Percentiles rank a stretch among this genome's conserved stretches.
Conservation (phyloP, 2,797 vertebrate genomes). For the Leontocebus nigricollis region DNA sequence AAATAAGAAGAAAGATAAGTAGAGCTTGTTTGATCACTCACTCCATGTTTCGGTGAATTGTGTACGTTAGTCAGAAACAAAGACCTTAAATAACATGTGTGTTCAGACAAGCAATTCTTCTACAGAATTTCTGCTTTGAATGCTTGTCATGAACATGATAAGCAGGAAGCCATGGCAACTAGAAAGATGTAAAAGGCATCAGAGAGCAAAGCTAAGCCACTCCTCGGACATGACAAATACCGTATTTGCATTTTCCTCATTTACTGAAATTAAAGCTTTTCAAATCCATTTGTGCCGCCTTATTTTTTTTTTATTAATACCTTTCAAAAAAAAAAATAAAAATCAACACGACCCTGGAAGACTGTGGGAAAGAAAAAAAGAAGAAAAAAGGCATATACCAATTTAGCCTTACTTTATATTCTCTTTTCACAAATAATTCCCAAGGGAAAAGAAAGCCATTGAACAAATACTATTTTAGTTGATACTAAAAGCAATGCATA, state of each 20-base stretch:
- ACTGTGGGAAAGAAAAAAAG: not conserved
- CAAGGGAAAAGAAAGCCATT: not conserved
- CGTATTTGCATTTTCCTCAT: constrained; percentile 18
- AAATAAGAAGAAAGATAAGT: constrained; percentile 24
- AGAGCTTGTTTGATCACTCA: constrained; percentile 38
- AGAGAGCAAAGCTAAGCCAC: not conserved
- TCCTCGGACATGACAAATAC: not conserved
- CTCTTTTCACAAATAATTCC: constrained; percentile 2
- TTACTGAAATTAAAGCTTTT: constrained; percentile 51
- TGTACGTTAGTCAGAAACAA: constrained; percentile 58
- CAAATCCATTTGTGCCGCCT: not conserved
- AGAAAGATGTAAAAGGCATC: constrained; percentile 37
- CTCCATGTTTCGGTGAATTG: not conserved
- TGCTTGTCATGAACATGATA: constrained; percentile 51
- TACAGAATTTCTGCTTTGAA: constrained; percentile 28
- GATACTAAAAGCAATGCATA: not conserved
- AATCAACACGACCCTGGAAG: not conserved
- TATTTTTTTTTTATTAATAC: not conserved
- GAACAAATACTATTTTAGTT: not conserved
- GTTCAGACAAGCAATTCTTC: constrained; percentile 39
- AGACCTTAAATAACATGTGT: not conserved
- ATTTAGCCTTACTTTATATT: not conserved
- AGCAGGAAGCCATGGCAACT: constrained; percentile 59
- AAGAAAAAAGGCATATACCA: not conserved
- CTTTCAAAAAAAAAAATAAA: not conserved